These are phyloP conservation scores for Hirtodrosophila duncani DNA, from an alignment of 2,888 invertebrate species.

Conservation along the genomic window DNA sequence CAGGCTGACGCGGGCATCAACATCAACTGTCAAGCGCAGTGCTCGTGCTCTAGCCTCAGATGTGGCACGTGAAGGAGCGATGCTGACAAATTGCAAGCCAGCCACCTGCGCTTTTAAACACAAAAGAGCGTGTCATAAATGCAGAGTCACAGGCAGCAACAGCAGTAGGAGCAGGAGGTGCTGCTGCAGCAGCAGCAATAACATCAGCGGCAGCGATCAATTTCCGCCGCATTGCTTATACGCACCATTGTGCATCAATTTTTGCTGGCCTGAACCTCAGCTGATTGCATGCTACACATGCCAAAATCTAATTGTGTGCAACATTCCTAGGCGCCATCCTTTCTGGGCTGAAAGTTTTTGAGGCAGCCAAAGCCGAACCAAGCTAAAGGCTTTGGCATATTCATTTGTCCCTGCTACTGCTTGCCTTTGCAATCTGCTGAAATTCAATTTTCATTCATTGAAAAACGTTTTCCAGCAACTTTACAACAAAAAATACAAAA, in stretches of 20 bases:
- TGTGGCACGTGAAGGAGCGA: constrained; percentile 11
- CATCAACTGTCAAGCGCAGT: constrained; percentile 30
- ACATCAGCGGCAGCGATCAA: no score
- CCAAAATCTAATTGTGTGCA: constrained; percentile 33
- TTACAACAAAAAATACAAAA: constrained; percentile 32
- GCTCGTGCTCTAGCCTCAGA: not conserved
- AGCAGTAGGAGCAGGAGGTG: no score
- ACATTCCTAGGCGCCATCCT: no score
- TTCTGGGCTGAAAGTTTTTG: no score
- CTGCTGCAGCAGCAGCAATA: no score
- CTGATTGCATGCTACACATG: constrained; percentile 40
- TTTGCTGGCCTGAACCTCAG: no score
- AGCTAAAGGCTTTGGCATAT: no score
- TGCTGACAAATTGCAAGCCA: constrained; percentile 50
- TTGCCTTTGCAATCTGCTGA: constrained; percentile 9
- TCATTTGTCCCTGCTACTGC: constrained; percentile 29
- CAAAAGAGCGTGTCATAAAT: constrained; percentile 37
- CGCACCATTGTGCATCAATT: no score
- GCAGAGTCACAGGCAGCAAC: not conserved
- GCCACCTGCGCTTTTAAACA: constrained; percentile 57
- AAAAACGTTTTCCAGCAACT: constrained; percentile 11
- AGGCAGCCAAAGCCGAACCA: no score
- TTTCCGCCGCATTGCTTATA: no score
- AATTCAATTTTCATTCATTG: constrained; percentile 5
- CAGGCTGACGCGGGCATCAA: no score